Base-by-base conservation (phyloP, 2,888 invertebrate genomes). In the Lacanobia wlatinum region DNA sequence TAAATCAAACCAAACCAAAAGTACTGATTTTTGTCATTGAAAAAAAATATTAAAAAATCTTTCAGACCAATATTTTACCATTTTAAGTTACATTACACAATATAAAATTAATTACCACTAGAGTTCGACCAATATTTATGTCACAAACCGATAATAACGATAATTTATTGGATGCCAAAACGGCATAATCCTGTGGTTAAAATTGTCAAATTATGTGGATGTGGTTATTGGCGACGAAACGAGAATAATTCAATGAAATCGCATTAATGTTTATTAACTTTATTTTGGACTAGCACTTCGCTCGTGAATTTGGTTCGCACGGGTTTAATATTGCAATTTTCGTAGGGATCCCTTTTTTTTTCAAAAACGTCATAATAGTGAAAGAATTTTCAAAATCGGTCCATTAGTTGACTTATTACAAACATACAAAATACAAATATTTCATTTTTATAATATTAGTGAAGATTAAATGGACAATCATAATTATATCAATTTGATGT, bases 221-320 rank as follows among this genome's bases (percentile, higher is more conserved):
- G 52, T 28, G 65, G 65, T 46, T 73, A 38, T 21, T 59, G 48
- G 23, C 58, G n/a, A 56, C n/a, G 23, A 52, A 52, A 56, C 10
- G n/a, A 28, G 1, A 3, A 18, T 34, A 23, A 9, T n/a, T 66
- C 5, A 73, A 65, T 73, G 4, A 23, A 52, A 48, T 59, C 10
- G 38, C 10, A 21, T 43, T 18, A 28, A 16, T 28, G 21, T 59
- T 48, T 70, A 58, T 10, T n/a, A 2, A 8, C 18, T n/a, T 12
- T 21, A 50, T 34, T 23, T 28, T 28, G 28, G 28, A 28, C 28
- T 28, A 28, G 28, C 28, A 28, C 28, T 28, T 28, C 3, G 28
- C 28, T 3, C 28, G 28, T 3, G 28, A 28, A 28, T 28, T 28
- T 28, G 28, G 28, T 28, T 28, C 28, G 28, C 28, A n/a, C n/a